Conservation (phyloP, 2,888 invertebrate genomes). For the Erebia epiphron region DNA sequence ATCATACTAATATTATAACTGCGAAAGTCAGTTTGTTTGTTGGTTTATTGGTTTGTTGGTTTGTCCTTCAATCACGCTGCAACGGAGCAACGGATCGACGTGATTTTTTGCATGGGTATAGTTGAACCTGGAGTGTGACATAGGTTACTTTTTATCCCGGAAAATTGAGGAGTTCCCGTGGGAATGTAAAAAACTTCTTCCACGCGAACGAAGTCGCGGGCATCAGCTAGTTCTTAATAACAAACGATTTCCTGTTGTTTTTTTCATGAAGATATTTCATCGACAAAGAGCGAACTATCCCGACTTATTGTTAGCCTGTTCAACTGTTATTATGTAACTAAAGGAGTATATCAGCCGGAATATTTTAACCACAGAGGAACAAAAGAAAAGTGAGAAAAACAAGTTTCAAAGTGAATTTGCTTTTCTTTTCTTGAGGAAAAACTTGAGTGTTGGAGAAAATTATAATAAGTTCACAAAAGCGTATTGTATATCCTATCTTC, state of each 20-base stretch:
- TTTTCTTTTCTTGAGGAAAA: background rate
- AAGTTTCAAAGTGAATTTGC: background rate
- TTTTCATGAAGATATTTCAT: background rate
- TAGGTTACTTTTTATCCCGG: too few relatives aligned
- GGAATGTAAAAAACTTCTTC: too few relatives aligned
- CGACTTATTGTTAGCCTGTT: background rate
- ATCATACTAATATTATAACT: too few relatives aligned
- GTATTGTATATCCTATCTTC: background rate
- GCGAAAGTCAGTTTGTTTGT: too few relatives aligned
- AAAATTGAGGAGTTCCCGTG: too few relatives aligned
- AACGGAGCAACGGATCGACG: too few relatives aligned
- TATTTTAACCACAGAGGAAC: constrained; percentile 3
- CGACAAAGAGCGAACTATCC: background rate
- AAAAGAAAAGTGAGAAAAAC: constrained; percentile 2
- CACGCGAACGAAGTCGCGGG: too few relatives aligned
- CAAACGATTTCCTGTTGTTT: background rate
- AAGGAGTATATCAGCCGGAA: background rate
- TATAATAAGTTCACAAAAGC: background rate
- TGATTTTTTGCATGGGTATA: too few relatives aligned
- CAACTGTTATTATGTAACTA: constrained; percentile 5
- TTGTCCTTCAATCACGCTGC: too few relatives aligned
- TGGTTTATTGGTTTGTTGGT: too few relatives aligned
- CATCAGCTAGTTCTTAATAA: background rate
- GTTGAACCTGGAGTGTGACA: too few relatives aligned
- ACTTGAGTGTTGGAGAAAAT: background rate